A percentile compares a stretch with the other conserved stretches of the same genome.
Evolutionary conservation across 2,888 invertebrate genomes (phyloP).

Genomic region (Lithophane leautieri): DNA sequence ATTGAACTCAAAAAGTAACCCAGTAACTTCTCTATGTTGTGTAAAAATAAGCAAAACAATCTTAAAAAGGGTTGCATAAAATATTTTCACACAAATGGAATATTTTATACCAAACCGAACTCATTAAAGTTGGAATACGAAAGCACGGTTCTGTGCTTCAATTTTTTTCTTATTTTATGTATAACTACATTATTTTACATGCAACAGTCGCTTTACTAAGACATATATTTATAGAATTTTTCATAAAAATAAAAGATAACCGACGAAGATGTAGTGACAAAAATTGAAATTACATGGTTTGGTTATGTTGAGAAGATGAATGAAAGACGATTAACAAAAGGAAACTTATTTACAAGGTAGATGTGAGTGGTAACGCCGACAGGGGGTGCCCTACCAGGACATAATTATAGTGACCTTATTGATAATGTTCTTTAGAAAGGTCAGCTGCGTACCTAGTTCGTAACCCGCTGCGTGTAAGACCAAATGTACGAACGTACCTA

Average conservation of each 20-base stretch:
- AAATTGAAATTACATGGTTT: neutral
- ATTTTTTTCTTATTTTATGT: conserved; percentile 45
- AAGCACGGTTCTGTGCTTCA: conserved; percentile 10
- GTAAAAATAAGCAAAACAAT: conserved; percentile 2
- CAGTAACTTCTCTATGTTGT: neutral
- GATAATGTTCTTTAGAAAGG: neutral
- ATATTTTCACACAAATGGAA: conserved; percentile 41
- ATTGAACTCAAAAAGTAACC: neutral
- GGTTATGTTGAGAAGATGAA: neutral
- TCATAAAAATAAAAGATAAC: neutral
- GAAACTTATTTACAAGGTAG: neutral
- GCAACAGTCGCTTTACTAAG: conserved; percentile 23
- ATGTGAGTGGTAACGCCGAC: neutral
- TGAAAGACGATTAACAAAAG: neutral
- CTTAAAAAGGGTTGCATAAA: conserved; percentile 39
- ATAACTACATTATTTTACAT: conserved; percentile 41
- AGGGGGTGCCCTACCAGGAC: neutral
- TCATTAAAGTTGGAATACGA: conserved; percentile 56
- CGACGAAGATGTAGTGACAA: neutral
- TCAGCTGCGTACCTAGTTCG: too few relatives aligned
- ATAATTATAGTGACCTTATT: neutral
- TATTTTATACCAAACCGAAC: conserved; percentile 53
- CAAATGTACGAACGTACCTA: neutral
- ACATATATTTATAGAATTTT: conserved; percentile 21
- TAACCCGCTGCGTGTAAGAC: neutral